Percentiles rank a stretch among this genome's conserved stretches.
Evolutionary conservation across 2,888 invertebrate genomes (phyloP).

Genomic region (Lithodes maja): DNA sequence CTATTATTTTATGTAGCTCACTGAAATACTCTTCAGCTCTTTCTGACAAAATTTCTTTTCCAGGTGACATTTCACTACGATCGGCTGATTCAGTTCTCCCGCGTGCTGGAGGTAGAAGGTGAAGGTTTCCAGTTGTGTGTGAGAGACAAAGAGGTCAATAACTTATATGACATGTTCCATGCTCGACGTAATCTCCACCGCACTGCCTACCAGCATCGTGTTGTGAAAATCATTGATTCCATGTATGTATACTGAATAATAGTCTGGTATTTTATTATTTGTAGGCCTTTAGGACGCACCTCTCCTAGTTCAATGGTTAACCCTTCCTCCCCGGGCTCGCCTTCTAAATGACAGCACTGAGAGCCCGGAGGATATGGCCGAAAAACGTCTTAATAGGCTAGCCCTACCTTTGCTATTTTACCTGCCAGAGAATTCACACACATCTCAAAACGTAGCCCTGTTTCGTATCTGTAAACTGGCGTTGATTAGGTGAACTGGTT

Average conservation of each 20-base stretch:
- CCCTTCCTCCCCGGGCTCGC: neutral
- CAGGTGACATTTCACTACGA: constrained; percentile 65
- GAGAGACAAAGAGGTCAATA: constrained; percentile 76
- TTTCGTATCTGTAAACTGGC: too few relatives aligned
- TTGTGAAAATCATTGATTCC: constrained; percentile 75
- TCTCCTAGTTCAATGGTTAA: neutral
- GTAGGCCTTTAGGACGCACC: neutral
- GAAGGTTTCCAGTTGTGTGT: constrained; percentile 74
- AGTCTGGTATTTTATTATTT: neutral
- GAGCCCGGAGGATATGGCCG: too few relatives aligned
- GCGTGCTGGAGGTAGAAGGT: constrained; percentile 64
- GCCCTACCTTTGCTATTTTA: neutral
- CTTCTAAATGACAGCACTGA: too few relatives aligned
- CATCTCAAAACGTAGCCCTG: too few relatives aligned
- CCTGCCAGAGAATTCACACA: too few relatives aligned
- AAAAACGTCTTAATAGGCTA: too few relatives aligned
- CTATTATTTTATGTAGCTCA: neutral
- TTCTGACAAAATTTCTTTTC: too few relatives aligned
- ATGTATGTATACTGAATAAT: constrained; percentile 73
- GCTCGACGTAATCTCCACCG: constrained; percentile 76
- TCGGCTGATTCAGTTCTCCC: constrained; percentile 61
- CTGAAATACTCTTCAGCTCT: neutral
- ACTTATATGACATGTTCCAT: constrained; percentile 77
- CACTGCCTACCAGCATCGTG: constrained; percentile 77
- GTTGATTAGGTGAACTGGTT: too few relatives aligned